These are phyloP conservation scores for Ramphastos sulfuratus DNA, from an alignment of 2,113 vertebrate genomes.

Conservation along the genomic window DNA sequence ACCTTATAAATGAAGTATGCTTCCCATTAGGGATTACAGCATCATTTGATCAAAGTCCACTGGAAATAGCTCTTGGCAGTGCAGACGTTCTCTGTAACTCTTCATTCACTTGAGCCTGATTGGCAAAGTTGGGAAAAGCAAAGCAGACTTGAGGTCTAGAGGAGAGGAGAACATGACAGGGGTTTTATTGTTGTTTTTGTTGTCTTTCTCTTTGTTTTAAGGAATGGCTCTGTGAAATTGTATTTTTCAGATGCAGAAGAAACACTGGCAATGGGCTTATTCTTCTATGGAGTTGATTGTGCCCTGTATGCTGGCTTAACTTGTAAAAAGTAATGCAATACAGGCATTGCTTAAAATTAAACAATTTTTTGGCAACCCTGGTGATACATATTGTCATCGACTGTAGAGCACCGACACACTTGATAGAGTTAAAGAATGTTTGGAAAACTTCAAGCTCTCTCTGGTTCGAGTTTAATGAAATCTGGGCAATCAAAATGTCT, in stretches of 20 bases:
- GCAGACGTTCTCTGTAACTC: slow-evolving; percentile 64
- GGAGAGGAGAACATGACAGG: background rate
- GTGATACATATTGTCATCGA: slow-evolving; percentile 72
- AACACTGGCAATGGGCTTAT: background rate
- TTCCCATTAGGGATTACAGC: slow-evolving; percentile 80
- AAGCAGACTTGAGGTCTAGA: background rate
- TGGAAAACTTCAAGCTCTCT: slow-evolving; percentile 61
- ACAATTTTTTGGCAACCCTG: slow-evolving; percentile 66
- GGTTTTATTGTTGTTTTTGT: slow-evolving; percentile 20
- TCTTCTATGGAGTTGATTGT: slow-evolving; percentile 28
- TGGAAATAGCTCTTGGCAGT: slow-evolving; percentile 80
- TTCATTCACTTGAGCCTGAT: slow-evolving; percentile 25
- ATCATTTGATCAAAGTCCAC: slow-evolving; percentile 81
- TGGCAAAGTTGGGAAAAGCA: slow-evolving; percentile 14
- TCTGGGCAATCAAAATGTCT: slow-evolving; percentile 64
- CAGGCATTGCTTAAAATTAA: slow-evolving; percentile 66
- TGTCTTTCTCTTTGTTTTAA: slow-evolving; percentile 17
- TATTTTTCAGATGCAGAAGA: slow-evolving; percentile 5
- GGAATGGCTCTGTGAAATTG: background rate
- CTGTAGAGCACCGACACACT: slow-evolving; percentile 58
- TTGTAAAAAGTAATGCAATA: slow-evolving; percentile 64
- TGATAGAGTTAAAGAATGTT: slow-evolving; percentile 70
- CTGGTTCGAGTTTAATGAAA: slow-evolving; percentile 72
- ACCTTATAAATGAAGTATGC: slow-evolving; percentile 80
- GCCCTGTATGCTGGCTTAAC: slow-evolving; percentile 42